Conservation (phyloP, 2,113 vertebrate species). For the Amphilophus citrinellus region DNA sequence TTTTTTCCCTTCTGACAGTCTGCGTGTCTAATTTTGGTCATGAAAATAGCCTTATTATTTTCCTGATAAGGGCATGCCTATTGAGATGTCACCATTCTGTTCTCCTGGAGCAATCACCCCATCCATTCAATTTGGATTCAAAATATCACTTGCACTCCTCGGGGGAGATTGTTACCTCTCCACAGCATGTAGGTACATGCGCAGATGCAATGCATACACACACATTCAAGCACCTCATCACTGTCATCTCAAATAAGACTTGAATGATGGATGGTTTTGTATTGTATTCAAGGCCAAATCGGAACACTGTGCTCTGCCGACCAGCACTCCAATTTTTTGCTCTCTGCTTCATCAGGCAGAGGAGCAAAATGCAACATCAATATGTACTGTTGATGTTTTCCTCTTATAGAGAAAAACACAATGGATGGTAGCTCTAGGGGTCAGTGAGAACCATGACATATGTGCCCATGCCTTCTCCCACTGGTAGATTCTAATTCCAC, state of each 20-base stretch:
- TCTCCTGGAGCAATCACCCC: slow-evolving; percentile 55
- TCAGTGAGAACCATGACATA: not conserved
- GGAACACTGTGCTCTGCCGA: slow-evolving; percentile 52
- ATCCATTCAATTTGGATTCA: slow-evolving; percentile 71
- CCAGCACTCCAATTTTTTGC: slow-evolving; percentile 20
- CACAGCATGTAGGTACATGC: slow-evolving; percentile 35
- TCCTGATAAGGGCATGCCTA: slow-evolving; percentile 74
- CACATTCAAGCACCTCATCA: slow-evolving; percentile 30
- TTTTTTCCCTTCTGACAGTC: slow-evolving; percentile 42
- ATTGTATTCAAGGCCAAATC: slow-evolving; percentile 58
- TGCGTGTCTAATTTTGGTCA: slow-evolving; percentile 61
- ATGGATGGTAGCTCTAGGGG: not conserved
- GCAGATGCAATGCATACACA: slow-evolving; percentile 17
- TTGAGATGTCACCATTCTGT: slow-evolving; percentile 73
- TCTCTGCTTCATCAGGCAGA: slow-evolving; percentile 24
- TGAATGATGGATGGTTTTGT: slow-evolving; percentile 67
- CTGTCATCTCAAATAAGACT: slow-evolving; percentile 62
- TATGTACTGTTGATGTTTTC: slow-evolving; percentile 12
- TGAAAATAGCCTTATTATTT: slow-evolving; percentile 73
- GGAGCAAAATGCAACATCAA: not conserved
- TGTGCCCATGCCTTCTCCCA: not conserved
- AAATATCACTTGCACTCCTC: slow-evolving; percentile 67
- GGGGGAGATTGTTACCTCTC: slow-evolving; percentile 57
- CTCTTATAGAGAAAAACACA: slow-evolving; percentile 14
- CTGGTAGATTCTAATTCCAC: not conserved